These are phyloP conservation scores for Cyphomyrmex costatus DNA, from an alignment of 1,140 invertebrate genomes.

Conservation along the genomic window DNA sequence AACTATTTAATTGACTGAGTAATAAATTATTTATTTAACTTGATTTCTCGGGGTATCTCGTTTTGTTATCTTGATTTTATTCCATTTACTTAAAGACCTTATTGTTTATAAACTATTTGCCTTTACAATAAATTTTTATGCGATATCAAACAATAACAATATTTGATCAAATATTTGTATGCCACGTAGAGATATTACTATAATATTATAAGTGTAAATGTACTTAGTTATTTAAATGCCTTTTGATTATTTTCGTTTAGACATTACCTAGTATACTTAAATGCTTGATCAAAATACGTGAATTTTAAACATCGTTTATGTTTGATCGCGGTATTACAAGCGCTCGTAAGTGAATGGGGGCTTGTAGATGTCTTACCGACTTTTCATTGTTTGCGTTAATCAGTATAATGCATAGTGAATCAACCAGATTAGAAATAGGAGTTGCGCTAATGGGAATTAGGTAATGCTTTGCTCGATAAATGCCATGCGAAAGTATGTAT, in stretches of 20 bases:
- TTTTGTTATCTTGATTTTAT: no score
- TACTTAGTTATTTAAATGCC: slow-evolving; percentile 8
- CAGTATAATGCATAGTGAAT: slow-evolving; percentile 61
- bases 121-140: not conserved
- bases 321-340: not conserved
- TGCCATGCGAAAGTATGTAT: slow-evolving; percentile 22
- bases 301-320: slow-evolving; percentile 31
- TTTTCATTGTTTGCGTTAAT: slow-evolving; percentile 57
- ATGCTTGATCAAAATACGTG: not conserved
- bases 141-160: not conserved
- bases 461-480: slow-evolving; percentile 50
- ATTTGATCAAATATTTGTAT: not conserved
- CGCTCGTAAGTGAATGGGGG: not conserved
- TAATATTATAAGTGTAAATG: not conserved
- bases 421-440: slow-evolving; percentile 55
- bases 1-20: no score
- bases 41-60: no score
- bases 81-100: no score
- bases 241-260: slow-evolving; percentile 6
- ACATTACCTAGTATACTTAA: not conserved
- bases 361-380: not conserved
- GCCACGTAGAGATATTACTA: not conserved
- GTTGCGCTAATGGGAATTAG: slow-evolving; percentile 63
- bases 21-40: no score
- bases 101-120: not conserved